Conservation (phyloP, 2,888 invertebrate genomes). For the Lasius platythorax region DNA sequence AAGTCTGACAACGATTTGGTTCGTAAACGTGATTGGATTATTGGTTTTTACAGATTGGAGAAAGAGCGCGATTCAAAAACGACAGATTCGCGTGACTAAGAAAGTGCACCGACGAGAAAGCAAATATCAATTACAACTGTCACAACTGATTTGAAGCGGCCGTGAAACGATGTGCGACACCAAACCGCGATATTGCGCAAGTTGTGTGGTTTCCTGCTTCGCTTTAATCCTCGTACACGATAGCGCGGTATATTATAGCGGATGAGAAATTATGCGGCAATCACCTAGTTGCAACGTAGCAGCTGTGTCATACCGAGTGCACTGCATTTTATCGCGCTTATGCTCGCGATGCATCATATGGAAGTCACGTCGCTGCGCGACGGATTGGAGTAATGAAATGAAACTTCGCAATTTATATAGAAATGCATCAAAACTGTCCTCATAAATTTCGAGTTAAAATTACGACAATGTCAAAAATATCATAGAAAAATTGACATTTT, state of each 20-base stretch:
- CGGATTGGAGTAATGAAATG: neutral
- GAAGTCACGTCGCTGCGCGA: neutral
- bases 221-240: conserved; percentile 15
- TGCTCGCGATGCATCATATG: conserved; percentile 43
- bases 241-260: conserved; percentile 19
- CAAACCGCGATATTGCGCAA: neutral
- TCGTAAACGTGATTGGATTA: neutral
- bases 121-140: neutral
- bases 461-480: neutral
- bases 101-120: neutral
- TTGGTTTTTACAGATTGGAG: neutral
- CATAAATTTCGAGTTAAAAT: neutral
- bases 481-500: neutral
- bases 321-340: conserved; percentile 57
- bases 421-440: neutral
- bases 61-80: neutral
- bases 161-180: neutral
- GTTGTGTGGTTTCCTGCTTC: conserved; percentile 15
- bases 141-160: neutral
- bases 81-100: neutral
- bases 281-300: conserved; percentile 61
- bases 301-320: conserved; percentile 59
- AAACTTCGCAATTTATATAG: conserved; percentile 17
- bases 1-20: neutral
- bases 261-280: conserved; percentile 59